Percentiles rank a stretch among this genome's conserved stretches.
phyloP scores from a whole-genome alignment of 2,113 vertebrate genomes.

The Platysteira castanea region DNA sequence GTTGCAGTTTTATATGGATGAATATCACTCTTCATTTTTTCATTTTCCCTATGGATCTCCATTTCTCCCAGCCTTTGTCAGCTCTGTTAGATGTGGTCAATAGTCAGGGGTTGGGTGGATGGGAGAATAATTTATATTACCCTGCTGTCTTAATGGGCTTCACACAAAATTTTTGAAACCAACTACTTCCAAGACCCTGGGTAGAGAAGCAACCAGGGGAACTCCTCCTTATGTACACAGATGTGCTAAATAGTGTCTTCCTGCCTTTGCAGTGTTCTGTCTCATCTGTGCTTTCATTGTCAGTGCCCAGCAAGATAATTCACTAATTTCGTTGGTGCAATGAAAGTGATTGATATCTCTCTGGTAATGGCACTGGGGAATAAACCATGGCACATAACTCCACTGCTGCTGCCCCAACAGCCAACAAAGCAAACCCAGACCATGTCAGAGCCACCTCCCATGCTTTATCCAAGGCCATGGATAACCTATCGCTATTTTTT shows the following conservation, averaged over 20 bases:
- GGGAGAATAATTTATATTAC: neutral
- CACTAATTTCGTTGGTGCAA: neutral
- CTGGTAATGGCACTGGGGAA: neutral
- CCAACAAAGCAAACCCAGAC: neutral
- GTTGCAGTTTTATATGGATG: neutral
- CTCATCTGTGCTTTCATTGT: neutral
- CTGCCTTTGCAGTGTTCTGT: neutral
- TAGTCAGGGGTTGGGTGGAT: neutral
- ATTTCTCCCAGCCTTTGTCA: neutral
- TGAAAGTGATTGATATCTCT: neutral
- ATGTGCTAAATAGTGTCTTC: neutral
- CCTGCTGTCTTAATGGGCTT: neutral
- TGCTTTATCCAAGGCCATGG: neutral
- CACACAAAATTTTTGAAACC: neutral
- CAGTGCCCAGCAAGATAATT: neutral
- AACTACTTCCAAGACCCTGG: neutral
- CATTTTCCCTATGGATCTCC: neutral
- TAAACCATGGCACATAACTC: neutral
- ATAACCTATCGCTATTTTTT: neutral
- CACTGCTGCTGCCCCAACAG: neutral
- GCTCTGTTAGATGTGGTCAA: neutral
- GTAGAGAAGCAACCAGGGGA: neutral
- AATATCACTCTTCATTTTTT: neutral
- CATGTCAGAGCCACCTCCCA: neutral
- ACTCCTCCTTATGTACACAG: neutral